Evolutionary conservation across 2,888 invertebrate genomes (phyloP).

Genomic region (Euclidia mi): DNA sequence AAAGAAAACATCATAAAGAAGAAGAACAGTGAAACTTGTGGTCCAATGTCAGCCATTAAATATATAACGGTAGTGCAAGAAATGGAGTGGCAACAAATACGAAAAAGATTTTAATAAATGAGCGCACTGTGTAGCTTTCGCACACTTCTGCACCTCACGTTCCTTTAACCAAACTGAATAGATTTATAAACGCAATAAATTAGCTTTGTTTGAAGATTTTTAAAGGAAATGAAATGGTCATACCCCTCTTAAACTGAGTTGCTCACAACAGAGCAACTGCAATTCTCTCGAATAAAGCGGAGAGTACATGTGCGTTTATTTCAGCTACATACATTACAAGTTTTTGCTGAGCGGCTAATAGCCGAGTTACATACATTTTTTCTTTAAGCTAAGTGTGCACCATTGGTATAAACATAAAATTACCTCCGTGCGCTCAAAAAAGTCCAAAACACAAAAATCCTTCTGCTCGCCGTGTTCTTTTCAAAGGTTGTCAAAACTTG

Average conservation of each 20-base stretch:
- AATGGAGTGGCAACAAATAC: no score
- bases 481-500: no score
- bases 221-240: slow-evolving; percentile 59
- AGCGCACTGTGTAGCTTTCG: no score
- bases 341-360: slow-evolving; percentile 42
- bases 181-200: slow-evolving; percentile 45
- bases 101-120: no score
- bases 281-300: slow-evolving; percentile 53
- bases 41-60: no score
- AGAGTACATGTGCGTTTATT: slow-evolving; percentile 49
- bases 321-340: slow-evolving; percentile 38
- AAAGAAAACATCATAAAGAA: no score
- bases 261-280: slow-evolving; percentile 58
- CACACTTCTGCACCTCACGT: not conserved
- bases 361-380: slow-evolving; percentile 39
- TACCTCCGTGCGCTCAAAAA: not conserved
- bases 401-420: not conserved
- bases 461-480: no score
- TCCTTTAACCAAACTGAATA: slow-evolving; percentile 28
- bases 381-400: slow-evolving; percentile 1
- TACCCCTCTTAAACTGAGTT: slow-evolving; percentile 58
- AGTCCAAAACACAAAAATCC: no score
- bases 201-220: slow-evolving; percentile 52
- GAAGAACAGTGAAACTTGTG: no score
- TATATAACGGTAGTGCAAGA: no score